These are phyloP conservation scores for Anguilla obscura DNA, from an alignment of 2,797 vertebrate species.

Conservation along the genomic window DNA sequence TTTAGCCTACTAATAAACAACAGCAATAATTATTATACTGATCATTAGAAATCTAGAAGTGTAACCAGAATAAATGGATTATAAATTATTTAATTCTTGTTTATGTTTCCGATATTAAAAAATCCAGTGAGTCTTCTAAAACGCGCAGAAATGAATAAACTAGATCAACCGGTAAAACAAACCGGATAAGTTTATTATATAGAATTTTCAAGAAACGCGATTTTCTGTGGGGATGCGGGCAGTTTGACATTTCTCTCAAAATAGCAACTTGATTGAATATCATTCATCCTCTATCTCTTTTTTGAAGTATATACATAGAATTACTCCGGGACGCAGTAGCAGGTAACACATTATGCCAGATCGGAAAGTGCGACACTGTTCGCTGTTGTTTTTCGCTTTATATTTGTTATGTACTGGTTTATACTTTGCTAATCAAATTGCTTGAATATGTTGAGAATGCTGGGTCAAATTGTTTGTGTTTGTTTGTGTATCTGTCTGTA, in stretches of 20 bases:
- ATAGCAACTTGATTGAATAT: constrained; percentile 11
- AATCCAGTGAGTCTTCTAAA: not conserved
- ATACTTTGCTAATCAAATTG: not conserved
- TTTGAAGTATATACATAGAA: constrained; percentile 6
- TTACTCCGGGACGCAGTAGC: constrained; percentile 5
- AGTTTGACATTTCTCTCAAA: not conserved
- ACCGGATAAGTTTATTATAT: constrained; percentile 9
- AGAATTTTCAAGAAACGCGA: constrained; percentile 13
- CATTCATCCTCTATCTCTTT: not conserved
- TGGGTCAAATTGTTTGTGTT: constrained; percentile 29
- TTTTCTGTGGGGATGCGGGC: not conserved
- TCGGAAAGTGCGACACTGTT: constrained; percentile 10
- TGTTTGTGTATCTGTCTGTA: not conserved
- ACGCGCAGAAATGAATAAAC: constrained; percentile 12
- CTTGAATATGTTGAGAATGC: not conserved
- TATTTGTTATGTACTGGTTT: not conserved
- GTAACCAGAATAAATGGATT: not conserved
- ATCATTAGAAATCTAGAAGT: constrained; percentile 35
- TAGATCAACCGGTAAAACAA: constrained; percentile 13
- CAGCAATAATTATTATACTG: not conserved
- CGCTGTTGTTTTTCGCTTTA: constrained; percentile 2
- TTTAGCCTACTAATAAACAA: not conserved
- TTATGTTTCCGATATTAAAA: constrained; percentile 4
- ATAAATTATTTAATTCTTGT: not conserved
- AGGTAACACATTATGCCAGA: constrained; percentile 17